Base-by-base conservation (phyloP, 2,888 invertebrate species). In the Steinernema scapterisci region DNA sequence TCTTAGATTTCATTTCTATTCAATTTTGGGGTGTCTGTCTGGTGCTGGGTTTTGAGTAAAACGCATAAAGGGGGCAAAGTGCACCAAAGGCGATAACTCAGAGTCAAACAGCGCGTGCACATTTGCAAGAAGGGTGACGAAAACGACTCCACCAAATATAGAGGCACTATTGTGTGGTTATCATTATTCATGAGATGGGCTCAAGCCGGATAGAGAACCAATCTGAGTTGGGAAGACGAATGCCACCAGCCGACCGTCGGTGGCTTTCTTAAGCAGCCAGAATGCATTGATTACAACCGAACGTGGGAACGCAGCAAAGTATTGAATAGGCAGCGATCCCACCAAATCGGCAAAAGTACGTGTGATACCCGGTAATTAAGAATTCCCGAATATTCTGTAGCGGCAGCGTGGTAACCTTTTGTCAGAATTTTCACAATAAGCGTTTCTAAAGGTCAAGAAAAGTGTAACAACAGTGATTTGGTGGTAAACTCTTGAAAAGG, bases 161-260 rank as follows among this genome's bases (percentile, higher is more conserved):
- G 52, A 21, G 3, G 11, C 52, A 13, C 27, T 21, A 48, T 54
- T 63, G 31, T 38, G 63, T 9, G n/a, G 27, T 38, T 63, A 31
- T 63, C 63, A 63, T 63, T 63, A 63, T 63, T 63, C 63, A 63
- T 63, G 63, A 63, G 63, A 63, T 63, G 63, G 63, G 27, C 63
- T 27, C 31, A 21, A 9, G 63, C 48, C 63, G 21, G 16, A 63
- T 7, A 31, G 31, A 27, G 23, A 63, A 38, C 38, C 38, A 63
- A 63, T 63, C 63, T 31, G 63, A 63, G 1, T 25, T 19, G 31
- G 63, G 27, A 13, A 48, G 19, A 48, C 25, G 63, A 63, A 63
- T 27, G 27, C 31, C 63, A 31, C 27, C 3, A 1, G 63, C 16
- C 27, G 6, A 13, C 63, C 38, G 38, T 38, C 38, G 38, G 38